phyloP scores from a whole-genome alignment of 2,888 invertebrate species.

The Physocephala rufipes region DNA sequence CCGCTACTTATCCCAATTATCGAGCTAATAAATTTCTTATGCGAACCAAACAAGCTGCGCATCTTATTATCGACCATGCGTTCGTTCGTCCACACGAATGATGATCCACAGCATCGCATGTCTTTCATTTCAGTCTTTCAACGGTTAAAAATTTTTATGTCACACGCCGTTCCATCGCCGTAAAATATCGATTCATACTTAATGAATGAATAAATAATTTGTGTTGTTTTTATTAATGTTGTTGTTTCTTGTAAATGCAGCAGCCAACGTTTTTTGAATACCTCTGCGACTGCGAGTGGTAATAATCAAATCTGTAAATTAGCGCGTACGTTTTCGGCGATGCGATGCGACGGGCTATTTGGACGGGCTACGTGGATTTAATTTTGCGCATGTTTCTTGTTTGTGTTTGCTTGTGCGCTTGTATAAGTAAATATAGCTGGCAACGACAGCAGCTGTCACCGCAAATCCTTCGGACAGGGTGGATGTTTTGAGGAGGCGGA shows the following conservation, averaged over 20 bases:
- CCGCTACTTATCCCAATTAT: constrained; percentile 62
- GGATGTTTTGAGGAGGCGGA: constrained; percentile 33
- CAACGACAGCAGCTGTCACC: constrained; percentile 32
- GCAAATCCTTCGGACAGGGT: constrained; percentile 26
- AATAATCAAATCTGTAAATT: constrained; percentile 53
- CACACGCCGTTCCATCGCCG: constrained; percentile 20
- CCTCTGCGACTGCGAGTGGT: constrained; percentile 42
- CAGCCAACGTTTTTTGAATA: constrained; percentile 15
- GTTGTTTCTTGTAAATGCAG: constrained; percentile 29
- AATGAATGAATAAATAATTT: constrained; percentile 32
- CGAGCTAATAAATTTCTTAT: constrained; percentile 30
- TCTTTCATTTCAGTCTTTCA: constrained; percentile 22
- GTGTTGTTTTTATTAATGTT: constrained; percentile 25
- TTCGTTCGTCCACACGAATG: too few species aligned
- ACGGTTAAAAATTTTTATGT: constrained; percentile 22
- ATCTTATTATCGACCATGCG: constrained; percentile 32
- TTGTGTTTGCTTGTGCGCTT: background rate
- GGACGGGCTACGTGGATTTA: constrained; percentile 17
- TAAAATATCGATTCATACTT: constrained; percentile 27
- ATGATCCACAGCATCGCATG: background rate
- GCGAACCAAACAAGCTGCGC: constrained; percentile 34
- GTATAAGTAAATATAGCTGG: background rate
- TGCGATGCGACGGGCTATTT: too few species aligned
- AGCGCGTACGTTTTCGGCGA: too few species aligned
- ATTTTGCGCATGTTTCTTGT: background rate